Conservation (phyloP, 1,140 invertebrate genomes). For the Diorhabda elongata region DNA sequence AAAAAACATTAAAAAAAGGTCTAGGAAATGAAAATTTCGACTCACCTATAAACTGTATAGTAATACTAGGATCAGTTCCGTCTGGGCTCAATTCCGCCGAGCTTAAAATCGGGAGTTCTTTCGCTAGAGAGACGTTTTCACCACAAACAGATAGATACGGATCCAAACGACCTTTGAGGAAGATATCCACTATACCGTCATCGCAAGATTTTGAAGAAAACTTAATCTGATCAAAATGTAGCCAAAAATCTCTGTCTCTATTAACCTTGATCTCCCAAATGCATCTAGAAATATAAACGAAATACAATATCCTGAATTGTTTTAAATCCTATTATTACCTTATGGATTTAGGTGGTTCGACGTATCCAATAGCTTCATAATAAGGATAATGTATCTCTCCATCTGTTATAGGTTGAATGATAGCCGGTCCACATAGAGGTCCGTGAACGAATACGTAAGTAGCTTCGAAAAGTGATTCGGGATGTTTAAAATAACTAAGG, state of each 20-base stretch:
- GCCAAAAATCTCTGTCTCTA: conserved; percentile 74
- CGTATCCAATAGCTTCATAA: conserved; percentile 74
- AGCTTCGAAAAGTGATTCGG: conserved; percentile 74
- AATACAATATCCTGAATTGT: neutral
- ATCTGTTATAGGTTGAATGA: conserved; percentile 70
- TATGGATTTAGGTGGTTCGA: conserved; percentile 67
- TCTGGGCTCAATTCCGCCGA: conserved; percentile 66
- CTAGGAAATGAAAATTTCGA: too few species aligned
- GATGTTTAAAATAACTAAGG: conserved; percentile 81
- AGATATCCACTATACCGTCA: conserved; percentile 80
- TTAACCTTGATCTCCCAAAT: conserved; percentile 83
- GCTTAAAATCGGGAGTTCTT: conserved; percentile 72
- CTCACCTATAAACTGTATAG: conserved; percentile 42
- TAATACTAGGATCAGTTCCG: conserved; percentile 53
- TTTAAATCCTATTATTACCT: conserved; percentile 50
- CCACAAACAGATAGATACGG: conserved; percentile 76
- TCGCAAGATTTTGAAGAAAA: conserved; percentile 76
- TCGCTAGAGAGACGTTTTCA: conserved; percentile 72
- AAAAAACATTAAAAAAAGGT: too few species aligned
- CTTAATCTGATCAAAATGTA: conserved; percentile 81
- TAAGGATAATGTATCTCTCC: conserved; percentile 81
- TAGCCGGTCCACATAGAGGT: conserved; percentile 77
- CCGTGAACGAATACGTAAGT: conserved; percentile 84
- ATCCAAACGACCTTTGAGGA: conserved; percentile 62
- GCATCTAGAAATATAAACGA: conserved; percentile 54